These are phyloP conservation scores for Brenthis hecate DNA, from an alignment of 2,888 invertebrate species.

Conservation along the genomic window DNA sequence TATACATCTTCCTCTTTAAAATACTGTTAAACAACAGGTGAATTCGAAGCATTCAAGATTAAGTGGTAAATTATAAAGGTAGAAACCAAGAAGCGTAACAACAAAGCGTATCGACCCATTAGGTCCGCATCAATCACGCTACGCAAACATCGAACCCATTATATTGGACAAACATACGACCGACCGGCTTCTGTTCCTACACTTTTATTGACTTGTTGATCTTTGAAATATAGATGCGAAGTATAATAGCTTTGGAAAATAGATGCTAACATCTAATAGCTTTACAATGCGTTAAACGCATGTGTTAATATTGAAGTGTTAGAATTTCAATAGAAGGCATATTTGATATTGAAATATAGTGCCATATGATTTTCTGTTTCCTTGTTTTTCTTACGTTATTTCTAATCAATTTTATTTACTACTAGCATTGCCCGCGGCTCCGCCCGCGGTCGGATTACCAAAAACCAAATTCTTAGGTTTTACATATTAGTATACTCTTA, in stretches of 20 bases:
- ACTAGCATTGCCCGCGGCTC: too few species aligned
- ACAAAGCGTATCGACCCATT: constrained; percentile 65
- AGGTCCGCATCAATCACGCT: constrained; percentile 68
- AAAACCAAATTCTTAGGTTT: too few species aligned
- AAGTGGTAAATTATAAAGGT: constrained; percentile 29
- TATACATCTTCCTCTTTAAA: not conserved
- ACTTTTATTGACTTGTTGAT: constrained; percentile 57
- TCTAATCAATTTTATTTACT: too few species aligned
- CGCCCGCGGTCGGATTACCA: too few species aligned
- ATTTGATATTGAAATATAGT: not conserved
- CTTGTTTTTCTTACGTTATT: too few species aligned
- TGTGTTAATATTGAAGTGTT: constrained; percentile 16
- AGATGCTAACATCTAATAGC: constrained; percentile 32
- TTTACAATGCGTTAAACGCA: constrained; percentile 23
- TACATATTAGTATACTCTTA: too few species aligned
- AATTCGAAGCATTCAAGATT: constrained; percentile 9
- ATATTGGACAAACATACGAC: constrained; percentile 64
- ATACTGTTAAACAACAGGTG: not conserved
- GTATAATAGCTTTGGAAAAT: constrained; percentile 32
- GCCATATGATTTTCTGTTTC: not conserved
- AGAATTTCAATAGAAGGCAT: constrained; percentile 3
- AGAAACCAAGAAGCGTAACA: constrained; percentile 35
- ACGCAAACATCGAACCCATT: constrained; percentile 69
- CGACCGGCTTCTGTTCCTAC: constrained; percentile 55
- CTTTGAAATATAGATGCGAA: constrained; percentile 38